These are phyloP conservation scores for Verasper variegatus DNA, from an alignment of 2,113 vertebrate species.

Conservation along the genomic window DNA sequence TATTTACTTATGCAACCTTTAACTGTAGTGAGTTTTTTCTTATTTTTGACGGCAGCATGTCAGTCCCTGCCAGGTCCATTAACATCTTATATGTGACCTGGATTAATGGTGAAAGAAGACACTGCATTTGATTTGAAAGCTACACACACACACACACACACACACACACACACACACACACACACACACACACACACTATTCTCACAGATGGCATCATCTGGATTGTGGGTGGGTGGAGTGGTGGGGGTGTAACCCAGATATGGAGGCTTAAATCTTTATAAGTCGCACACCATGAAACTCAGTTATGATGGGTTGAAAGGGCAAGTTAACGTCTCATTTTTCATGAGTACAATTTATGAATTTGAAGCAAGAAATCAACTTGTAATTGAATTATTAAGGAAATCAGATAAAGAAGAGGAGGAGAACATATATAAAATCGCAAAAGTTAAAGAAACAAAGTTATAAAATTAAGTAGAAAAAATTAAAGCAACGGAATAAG, in stretches of 20 bases:
- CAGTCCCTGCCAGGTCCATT: constrained; percentile 5
- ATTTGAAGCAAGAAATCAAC: neutral
- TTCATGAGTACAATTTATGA: neutral
- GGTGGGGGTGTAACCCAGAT: constrained; percentile 68
- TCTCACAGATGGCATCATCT: constrained; percentile 73
- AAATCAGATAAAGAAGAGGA: too few species aligned
- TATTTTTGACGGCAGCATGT: constrained; percentile 27
- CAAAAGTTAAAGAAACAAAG: too few species aligned
- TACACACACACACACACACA: constrained; percentile 11
- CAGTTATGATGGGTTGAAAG: constrained; percentile 6
- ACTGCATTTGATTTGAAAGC: constrained; percentile 57
- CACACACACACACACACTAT: constrained; percentile 18
- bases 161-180: constrained; percentile 20
- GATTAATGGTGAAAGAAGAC: constrained; percentile 60
- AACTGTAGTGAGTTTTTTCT: neutral
- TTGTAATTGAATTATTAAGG: too few species aligned
- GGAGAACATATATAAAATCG: too few species aligned
- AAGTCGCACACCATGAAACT: constrained; percentile 42
- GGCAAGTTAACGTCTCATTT: neutral
- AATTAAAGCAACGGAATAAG: too few species aligned
- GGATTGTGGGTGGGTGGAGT: constrained; percentile 36
- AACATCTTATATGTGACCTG: constrained; percentile 35
- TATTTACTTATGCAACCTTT: too few species aligned
- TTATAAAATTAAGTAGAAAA: too few species aligned
- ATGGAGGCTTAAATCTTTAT: constrained; percentile 66